phyloP scores from a whole-genome alignment of 2,797 vertebrate genomes.

The Cheirogaleus major region DNA sequence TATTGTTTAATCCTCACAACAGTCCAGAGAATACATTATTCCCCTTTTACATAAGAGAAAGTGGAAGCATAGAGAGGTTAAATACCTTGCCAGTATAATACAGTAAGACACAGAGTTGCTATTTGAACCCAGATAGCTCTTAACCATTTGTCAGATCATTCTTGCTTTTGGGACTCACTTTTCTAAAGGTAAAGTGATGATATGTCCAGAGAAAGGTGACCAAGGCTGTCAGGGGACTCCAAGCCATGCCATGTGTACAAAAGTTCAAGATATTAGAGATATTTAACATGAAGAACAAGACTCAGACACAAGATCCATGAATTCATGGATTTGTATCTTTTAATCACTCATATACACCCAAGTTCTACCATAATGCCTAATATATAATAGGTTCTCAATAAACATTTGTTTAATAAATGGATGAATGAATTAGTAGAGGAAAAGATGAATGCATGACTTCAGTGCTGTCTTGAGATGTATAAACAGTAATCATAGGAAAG shows the following conservation, averaged over 20 bases:
- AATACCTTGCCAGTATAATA: background rate
- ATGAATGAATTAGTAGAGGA: background rate
- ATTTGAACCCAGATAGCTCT: background rate
- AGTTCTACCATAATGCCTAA: background rate
- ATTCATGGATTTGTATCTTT: background rate
- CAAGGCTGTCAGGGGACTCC: background rate
- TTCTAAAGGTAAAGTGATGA: background rate
- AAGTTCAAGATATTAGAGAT: conserved; percentile 22
- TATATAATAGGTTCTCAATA: background rate
- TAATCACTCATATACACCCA: background rate
- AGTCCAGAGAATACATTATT: background rate
- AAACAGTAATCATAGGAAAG: conserved; percentile 27
- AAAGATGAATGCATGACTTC: background rate
- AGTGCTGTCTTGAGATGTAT: background rate
- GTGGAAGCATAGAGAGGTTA: background rate
- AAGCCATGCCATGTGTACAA: background rate
- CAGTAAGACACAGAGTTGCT: background rate
- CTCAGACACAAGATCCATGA: background rate
- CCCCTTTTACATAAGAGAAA: background rate
- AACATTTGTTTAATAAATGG: conserved; percentile 31
- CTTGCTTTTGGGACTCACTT: background rate
- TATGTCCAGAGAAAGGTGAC: background rate
- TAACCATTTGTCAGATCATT: conserved; percentile 20
- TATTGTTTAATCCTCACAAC: conserved; percentile 33
- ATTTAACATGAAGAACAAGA: background rate